Percentiles rank a stretch among this genome's conserved stretches.
phyloP scores from a whole-genome alignment of 2,797 vertebrate species.

The Danio albolineatus region DNA sequence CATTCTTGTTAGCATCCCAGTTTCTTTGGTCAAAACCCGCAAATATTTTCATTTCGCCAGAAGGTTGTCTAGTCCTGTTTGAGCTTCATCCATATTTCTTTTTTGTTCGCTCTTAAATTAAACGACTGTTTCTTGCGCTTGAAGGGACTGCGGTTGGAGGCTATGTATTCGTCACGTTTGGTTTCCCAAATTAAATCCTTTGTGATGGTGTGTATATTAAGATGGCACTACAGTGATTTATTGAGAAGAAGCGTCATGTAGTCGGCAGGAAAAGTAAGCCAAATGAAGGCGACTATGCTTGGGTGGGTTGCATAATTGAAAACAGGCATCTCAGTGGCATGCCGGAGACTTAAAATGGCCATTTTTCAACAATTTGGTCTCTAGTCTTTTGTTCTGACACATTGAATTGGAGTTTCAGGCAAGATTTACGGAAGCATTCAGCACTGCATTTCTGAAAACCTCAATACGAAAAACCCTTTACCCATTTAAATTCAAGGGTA shows the following conservation, averaged over 20 bases:
- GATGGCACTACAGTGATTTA: slow-evolving; percentile 58
- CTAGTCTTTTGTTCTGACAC: slow-evolving; percentile 49
- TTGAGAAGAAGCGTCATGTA: slow-evolving; percentile 56
- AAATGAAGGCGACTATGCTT: slow-evolving; percentile 68
- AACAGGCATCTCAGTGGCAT: slow-evolving; percentile 67
- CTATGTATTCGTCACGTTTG: slow-evolving; percentile 61
- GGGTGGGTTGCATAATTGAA: slow-evolving; percentile 71
- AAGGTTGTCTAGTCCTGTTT: slow-evolving; percentile 54
- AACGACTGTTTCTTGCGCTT: slow-evolving; percentile 56
- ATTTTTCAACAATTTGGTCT: slow-evolving; percentile 67
- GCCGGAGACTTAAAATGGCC: slow-evolving; percentile 64
- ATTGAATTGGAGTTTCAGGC: slow-evolving; percentile 38
- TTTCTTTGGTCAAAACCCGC: slow-evolving; percentile 61
- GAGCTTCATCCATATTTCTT: slow-evolving; percentile 50
- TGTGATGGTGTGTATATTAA: slow-evolving; percentile 45
- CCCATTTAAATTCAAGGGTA: not conserved
- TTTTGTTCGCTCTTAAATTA: slow-evolving; percentile 63
- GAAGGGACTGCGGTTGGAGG: slow-evolving; percentile 49
- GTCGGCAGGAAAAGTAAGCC: slow-evolving; percentile 56
- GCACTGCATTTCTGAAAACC: slow-evolving; percentile 55
- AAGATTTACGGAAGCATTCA: slow-evolving; percentile 62
- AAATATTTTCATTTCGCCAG: slow-evolving; percentile 60
- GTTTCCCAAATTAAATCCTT: slow-evolving; percentile 57
- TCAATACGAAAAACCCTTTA: slow-evolving; percentile 20
- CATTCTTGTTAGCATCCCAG: slow-evolving; percentile 55